phyloP scores from a whole-genome alignment of 2,888 invertebrate species.

The Halocaridina rubra region DNA sequence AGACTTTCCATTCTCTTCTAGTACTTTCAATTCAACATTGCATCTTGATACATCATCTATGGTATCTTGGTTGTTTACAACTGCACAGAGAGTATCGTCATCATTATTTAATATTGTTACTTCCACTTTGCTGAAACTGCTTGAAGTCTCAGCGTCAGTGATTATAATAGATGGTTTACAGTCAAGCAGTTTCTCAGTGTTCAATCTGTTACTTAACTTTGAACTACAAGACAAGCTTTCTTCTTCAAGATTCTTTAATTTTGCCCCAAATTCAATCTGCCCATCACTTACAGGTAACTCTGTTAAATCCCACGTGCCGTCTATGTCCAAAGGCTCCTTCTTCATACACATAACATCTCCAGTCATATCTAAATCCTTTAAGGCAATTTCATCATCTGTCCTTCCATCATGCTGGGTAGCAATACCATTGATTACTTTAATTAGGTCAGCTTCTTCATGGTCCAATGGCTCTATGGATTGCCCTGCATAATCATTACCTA shows the following conservation, averaged over 20 bases:
- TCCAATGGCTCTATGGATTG: slow-evolving; percentile 12
- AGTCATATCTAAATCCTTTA: not conserved
- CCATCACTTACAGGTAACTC: not conserved
- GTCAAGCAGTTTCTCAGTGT: not conserved
- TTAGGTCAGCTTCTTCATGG: slow-evolving; percentile 26
- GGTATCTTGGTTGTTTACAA: slow-evolving; percentile 27
- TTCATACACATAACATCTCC: too few species aligned
- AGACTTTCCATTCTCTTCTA: not conserved
- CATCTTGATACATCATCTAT: not conserved
- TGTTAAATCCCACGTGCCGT: not conserved
- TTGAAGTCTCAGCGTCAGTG: slow-evolving; percentile 2
- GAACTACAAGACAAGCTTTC: not conserved
- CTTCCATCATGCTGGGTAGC: not conserved
- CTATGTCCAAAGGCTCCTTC: not conserved
- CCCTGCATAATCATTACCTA: slow-evolving; percentile 10
- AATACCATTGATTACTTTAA: slow-evolving; percentile 34
- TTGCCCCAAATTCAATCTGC: not conserved
- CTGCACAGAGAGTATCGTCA: slow-evolving; percentile 32
- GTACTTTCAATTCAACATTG: too few species aligned
- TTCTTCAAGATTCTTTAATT: not conserved
- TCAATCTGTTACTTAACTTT: not conserved
- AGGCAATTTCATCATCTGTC: not conserved
- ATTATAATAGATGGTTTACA: slow-evolving; percentile 34
- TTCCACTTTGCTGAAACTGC: slow-evolving; percentile 24
- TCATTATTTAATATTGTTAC: slow-evolving; percentile 29